These are phyloP conservation scores for Leptosomus discolor DNA, from an alignment of 2,113 vertebrate species.

Conservation along the genomic window DNA sequence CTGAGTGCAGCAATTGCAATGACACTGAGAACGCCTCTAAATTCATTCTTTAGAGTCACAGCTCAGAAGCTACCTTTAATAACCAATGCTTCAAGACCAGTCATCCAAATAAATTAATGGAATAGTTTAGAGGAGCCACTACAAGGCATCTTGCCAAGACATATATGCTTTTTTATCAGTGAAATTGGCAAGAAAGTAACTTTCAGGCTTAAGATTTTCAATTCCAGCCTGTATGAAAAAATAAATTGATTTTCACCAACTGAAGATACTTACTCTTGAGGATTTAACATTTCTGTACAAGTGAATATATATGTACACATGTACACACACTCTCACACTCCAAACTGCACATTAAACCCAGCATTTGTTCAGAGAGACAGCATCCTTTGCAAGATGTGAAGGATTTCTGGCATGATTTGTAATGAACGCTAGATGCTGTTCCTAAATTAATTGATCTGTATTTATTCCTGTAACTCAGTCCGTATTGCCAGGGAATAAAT, in stretches of 20 bases:
- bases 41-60: constrained; percentile 27
- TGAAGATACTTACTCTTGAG: constrained; percentile 71
- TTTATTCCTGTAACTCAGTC: constrained; percentile 2
- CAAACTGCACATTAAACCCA: not conserved
- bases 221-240: constrained; percentile 71
- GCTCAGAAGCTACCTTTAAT: constrained; percentile 46
- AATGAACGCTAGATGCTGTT: not conserved
- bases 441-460: constrained; percentile 41
- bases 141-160: constrained; percentile 63
- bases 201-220: constrained; percentile 75
- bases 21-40: not conserved
- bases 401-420: not conserved
- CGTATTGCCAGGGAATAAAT: not conserved
- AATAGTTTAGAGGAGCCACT: constrained; percentile 65
- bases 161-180: constrained; percentile 70
- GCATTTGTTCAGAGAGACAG: not conserved
- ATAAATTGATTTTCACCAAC: constrained; percentile 76
- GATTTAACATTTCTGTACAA: constrained; percentile 71
- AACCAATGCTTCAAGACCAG: constrained; percentile 62
- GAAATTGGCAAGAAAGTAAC: constrained; percentile 74
- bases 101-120: constrained; percentile 76
- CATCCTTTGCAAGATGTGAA: not conserved
- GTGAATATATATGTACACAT: constrained; percentile 22
- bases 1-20: not conserved
- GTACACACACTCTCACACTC: not conserved